Base-by-base conservation (phyloP, 92 coral and sea anemone species). In the Diadumene lineata region DNA sequence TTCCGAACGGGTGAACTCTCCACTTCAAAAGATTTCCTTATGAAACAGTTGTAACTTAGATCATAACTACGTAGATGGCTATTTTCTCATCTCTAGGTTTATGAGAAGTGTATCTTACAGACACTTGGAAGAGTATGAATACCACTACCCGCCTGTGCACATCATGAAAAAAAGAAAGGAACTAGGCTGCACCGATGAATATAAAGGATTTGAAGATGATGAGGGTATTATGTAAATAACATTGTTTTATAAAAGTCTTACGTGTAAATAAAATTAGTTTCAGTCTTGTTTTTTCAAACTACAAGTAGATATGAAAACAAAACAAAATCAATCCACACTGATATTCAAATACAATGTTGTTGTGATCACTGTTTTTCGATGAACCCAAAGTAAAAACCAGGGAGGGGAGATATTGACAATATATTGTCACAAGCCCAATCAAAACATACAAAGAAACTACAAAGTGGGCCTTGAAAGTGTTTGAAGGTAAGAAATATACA, bases 31-130 rank as follows among this genome's bases (percentile, higher is more conserved):
- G 51, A 44, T 17, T 44, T 8, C 17, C 51, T 44, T 9, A 8
- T 44, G 51, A 9, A 8, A 17, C 17, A 44, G 17, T 44, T 17
- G 17, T 44, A 44, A 8, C 17, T 44, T 44, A 44, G 51, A 44
- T 17, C 17, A 8, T 8, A 44, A 17, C 51, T 44, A 44, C 9
- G n/a, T n/a, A 44, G 51, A 44, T 44, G 9, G 51, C n/a, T 44
- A 44, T 44, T 56, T 73, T 73, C 28, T 30, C 57, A 24, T 21
- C 25, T 60, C 11, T 31, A 73, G 68, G 32, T 73, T 55, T 43
- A 23, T 73, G n/a, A 55, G 79, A 33, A 73, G 79, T 73, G 79
- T 73, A 25, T 56, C 79, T 16, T 58, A 73, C 50, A 73, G 79
- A 56, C 71, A 73, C 76, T 71, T 71, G 76, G 68, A 0, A 15